Evolutionary conservation across 2,113 vertebrate genomes (phyloP).

Genomic region (Bolborhynchus lineola): DNA sequence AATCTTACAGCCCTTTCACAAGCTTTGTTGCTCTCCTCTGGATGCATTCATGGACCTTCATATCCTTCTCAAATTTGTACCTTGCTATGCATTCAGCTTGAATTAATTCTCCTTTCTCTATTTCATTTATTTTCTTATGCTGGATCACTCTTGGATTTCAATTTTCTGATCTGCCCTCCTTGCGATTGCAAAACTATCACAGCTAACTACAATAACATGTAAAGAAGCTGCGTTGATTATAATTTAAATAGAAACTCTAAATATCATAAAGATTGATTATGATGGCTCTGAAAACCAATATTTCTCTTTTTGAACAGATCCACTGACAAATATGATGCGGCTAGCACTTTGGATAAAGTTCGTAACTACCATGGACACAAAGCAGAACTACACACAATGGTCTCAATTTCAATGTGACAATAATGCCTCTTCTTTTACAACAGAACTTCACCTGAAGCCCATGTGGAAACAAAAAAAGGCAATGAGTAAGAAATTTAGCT

Average conservation of each 20-base stretch:
- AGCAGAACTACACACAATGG: not conserved
- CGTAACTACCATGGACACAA: not conserved
- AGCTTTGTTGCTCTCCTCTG: not conserved
- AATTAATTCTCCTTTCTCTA: not conserved
- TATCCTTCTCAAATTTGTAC: not conserved
- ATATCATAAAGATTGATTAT: not conserved
- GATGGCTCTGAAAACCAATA: not conserved
- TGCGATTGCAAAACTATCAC: not conserved
- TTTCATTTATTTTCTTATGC: not conserved
- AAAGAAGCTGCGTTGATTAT: not conserved
- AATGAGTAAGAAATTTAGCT: not conserved
- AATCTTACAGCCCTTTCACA: not conserved
- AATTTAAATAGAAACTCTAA: not conserved
- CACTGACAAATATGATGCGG: not conserved
- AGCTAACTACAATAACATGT: not conserved
- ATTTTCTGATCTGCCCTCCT: not conserved
- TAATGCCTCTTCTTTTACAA: not conserved
- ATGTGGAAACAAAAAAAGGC: not conserved
- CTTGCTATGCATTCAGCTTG: not conserved
- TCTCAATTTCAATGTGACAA: conserved; percentile 27
- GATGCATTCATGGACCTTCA: not conserved
- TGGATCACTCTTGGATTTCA: not conserved
- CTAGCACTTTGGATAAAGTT: not conserved
- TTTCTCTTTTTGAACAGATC: not conserved
- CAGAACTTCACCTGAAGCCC: not conserved